Conservation (phyloP, 2,888 invertebrate genomes). For the Seira ritae region DNA sequence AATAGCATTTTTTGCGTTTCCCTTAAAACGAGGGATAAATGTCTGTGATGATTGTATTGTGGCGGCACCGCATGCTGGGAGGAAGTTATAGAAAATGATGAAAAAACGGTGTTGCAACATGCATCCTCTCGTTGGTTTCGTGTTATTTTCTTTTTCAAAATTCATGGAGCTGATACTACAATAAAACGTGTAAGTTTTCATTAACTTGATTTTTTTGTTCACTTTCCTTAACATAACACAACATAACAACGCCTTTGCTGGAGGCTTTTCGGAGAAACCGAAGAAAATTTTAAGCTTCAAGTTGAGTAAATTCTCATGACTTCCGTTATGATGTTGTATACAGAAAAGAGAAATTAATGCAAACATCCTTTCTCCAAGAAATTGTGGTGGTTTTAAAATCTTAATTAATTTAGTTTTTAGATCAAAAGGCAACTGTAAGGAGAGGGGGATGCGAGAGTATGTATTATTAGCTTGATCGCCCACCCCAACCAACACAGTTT, state of each 20-base stretch:
- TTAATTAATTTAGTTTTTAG: too few species aligned
- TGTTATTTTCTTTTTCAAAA: slow-evolving; percentile 10
- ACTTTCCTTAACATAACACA: too few species aligned
- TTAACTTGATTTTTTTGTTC: neutral
- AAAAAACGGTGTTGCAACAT: slow-evolving; percentile 19
- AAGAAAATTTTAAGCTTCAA: too few species aligned
- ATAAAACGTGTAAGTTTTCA: slow-evolving; percentile 8
- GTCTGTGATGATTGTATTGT: neutral
- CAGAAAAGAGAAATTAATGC: neutral
- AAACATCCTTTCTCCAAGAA: slow-evolving; percentile 1
- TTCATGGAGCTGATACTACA: neutral
- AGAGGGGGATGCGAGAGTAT: too few species aligned
- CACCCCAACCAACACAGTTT: too few species aligned
- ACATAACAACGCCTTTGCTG: too few species aligned
- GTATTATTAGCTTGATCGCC: too few species aligned
- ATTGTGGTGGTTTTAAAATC: too few species aligned
- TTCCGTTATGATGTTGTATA: slow-evolving; percentile 2
- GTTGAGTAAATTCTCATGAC: neutral
- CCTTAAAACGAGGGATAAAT: neutral
- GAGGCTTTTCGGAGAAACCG: too few species aligned
- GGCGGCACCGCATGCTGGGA: neutral
- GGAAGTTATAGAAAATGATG: neutral
- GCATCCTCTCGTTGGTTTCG: neutral
- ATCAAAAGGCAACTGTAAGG: too few species aligned
- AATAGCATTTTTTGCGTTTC: neutral